Percentiles rank a stretch among this genome's conserved stretches.
These are phyloP conservation scores for Melanostoma mellinum DNA, from an alignment of 2,888 invertebrate genomes.

Conservation along the genomic window DNA sequence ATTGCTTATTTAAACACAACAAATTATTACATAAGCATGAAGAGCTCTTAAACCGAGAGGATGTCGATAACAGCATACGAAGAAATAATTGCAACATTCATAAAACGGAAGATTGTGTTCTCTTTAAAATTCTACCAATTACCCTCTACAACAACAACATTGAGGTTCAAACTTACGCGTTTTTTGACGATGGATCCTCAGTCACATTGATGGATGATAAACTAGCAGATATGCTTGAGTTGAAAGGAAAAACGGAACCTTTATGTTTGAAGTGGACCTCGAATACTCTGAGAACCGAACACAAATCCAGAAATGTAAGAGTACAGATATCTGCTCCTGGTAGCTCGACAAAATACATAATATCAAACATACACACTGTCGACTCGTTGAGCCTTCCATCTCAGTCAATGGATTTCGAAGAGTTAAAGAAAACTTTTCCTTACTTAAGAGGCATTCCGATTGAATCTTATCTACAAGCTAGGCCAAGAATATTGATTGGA, in stretches of 20 bases:
- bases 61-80: not conserved
- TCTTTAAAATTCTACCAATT: conserved; percentile 9
- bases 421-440: not conserved
- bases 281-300: not conserved
- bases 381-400: not conserved
- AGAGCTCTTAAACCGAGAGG: not conserved
- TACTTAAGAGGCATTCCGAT: too few species aligned
- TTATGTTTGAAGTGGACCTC: conserved; percentile 20
- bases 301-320: not conserved
- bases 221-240: not conserved
- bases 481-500: not conserved
- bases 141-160: not conserved
- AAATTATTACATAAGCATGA: not conserved
- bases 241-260: not conserved
- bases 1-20: not conserved
- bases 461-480: too few species aligned
- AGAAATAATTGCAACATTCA: not conserved
- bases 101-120: not conserved
- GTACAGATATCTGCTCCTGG: not conserved
- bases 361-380: not conserved
- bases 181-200: conserved; percentile 18
- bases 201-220: conserved; percentile 6
- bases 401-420: conserved; percentile 1
- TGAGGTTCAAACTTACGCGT: conserved; percentile 2
- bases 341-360: not conserved